Percentiles rank a stretch among this genome's conserved stretches.
phyloP scores from a whole-genome alignment of 2,797 vertebrate species.

The Limosa lapponica region DNA sequence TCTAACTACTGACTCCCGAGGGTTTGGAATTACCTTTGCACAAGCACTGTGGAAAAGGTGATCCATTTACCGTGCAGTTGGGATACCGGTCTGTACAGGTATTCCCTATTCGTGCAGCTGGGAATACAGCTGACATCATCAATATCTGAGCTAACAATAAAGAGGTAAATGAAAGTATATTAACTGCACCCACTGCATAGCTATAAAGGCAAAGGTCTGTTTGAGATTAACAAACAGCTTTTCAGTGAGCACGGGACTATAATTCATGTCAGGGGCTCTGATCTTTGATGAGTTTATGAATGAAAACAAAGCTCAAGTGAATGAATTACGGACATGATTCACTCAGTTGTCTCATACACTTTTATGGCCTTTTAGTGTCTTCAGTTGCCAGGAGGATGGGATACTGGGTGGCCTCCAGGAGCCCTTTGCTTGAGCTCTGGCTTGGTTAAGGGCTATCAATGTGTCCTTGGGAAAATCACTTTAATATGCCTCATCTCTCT shows the following conservation, averaged over 20 bases:
- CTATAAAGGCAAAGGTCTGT: neutral
- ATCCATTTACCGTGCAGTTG: neutral
- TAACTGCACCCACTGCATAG: neutral
- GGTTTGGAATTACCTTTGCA: neutral
- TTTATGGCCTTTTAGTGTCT: slow-evolving; percentile 45
- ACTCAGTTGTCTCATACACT: slow-evolving; percentile 1
- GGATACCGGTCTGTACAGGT: neutral
- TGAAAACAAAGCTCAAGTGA: slow-evolving; percentile 48
- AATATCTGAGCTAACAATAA: neutral
- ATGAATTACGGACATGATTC: neutral
- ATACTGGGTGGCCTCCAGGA: neutral
- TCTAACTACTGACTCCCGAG: neutral
- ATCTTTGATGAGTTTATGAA: slow-evolving; percentile 47
- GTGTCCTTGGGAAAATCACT: neutral
- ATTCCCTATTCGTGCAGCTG: neutral
- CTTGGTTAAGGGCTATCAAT: neutral
- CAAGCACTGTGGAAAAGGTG: neutral
- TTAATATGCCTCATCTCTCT: neutral
- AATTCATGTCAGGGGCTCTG: slow-evolving; percentile 19
- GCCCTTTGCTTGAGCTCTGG: neutral
- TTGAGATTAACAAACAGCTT: slow-evolving; percentile 35
- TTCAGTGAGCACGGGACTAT: neutral
- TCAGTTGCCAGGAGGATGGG: neutral
- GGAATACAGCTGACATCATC: neutral
- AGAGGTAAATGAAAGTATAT: slow-evolving; percentile 23